Percentiles rank a stretch among this genome's conserved stretches.
Conservation (phyloP, 1,140 invertebrate genomes). For the Colletes latitarsis region DNA sequence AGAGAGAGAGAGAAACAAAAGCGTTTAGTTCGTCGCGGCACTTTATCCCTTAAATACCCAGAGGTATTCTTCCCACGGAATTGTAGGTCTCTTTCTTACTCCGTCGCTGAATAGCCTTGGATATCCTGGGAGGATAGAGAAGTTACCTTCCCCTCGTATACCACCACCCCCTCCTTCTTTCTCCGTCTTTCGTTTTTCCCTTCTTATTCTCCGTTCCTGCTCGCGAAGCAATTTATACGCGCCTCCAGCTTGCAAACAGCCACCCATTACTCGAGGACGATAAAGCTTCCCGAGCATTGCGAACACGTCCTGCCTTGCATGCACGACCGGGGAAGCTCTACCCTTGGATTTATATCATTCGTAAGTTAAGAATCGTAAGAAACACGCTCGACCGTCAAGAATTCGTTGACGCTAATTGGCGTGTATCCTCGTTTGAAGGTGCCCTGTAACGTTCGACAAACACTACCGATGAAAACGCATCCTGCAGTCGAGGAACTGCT, state of each 20-base stretch:
- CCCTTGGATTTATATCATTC: conserved; percentile 47
- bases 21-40: conserved; percentile 64
- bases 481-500: background rate
- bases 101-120: conserved; percentile 54
- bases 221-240: conserved; percentile 69
- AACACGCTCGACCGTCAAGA: conserved; percentile 11
- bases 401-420: conserved; percentile 33
- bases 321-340: background rate
- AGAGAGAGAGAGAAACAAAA: conserved; percentile 19
- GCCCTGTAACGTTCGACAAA: background rate
- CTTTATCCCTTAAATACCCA: conserved; percentile 72
- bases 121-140: conserved; percentile 66
- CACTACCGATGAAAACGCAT: background rate
- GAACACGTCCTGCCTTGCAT: conserved; percentile 49
- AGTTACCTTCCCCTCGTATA: conserved; percentile 46
- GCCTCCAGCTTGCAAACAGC: conserved; percentile 66
- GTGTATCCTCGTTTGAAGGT: background rate
- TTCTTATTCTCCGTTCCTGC: conserved; percentile 45
- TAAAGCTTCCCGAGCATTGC: conserved; percentile 60
- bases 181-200: conserved; percentile 15
- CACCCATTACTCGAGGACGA: conserved; percentile 65
- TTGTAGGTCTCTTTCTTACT: conserved; percentile 61
- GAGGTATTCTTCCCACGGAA: conserved; percentile 69
- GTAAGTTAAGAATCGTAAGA: conserved; percentile 58
- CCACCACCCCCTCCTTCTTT: background rate